Evolutionary conservation across 2,797 vertebrate species (phyloP), one percentile per base, ranked within the genome.

Genomic region (Lepidocolaptes lacrymiger): DNA sequence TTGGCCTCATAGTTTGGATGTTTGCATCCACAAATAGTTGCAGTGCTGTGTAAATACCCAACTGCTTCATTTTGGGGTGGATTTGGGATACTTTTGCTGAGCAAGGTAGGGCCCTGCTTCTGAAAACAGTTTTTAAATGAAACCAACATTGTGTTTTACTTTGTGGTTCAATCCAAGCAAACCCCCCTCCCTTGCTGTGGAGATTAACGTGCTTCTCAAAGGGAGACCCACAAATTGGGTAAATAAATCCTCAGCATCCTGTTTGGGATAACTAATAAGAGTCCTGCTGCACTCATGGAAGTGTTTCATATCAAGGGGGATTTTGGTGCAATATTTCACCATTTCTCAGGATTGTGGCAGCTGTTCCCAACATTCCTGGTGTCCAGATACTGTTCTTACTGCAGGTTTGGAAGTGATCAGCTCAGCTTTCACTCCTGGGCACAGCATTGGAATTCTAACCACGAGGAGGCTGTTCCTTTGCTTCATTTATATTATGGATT

Each of bases 401-500:
- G 24, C 46, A 20, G 4, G 14, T 32, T 74, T 64, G 4, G 10
- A 6, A 3, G 23, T n/a, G n/a, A 14, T 7, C 43, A 15, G 73
- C 6, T 2, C 11, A 6, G 4, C 10, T 67, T 17, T 39, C 37
- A 3, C 23, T 19, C 34, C 66, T 51, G 66, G 66, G 26, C 46
- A 28, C 8, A 26, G 21, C 43, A 48, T 0, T 44, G 43, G 14
- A 73, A 17, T 30, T 43, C 48, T 2, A 10, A 20, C 36, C 58
- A 1, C 0, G 7, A 24, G 23, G 7, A 30, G 23, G 21, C 4
- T 0, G 1, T 48, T 87, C 59, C 61, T 55, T 11, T 19, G 15
- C 0, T 15, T 68, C 22, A 0, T 12, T 18, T 11, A 1, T 26
- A 34, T 26, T 14, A 1, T 49, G 17, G 58, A 24, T 61, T 74